A percentile compares a stretch with the other conserved stretches of the same genome.
These are phyloP conservation scores for Lepeophtheirus salmonis DNA, from an alignment of 1,140 invertebrate species.

Conservation along the genomic window DNA sequence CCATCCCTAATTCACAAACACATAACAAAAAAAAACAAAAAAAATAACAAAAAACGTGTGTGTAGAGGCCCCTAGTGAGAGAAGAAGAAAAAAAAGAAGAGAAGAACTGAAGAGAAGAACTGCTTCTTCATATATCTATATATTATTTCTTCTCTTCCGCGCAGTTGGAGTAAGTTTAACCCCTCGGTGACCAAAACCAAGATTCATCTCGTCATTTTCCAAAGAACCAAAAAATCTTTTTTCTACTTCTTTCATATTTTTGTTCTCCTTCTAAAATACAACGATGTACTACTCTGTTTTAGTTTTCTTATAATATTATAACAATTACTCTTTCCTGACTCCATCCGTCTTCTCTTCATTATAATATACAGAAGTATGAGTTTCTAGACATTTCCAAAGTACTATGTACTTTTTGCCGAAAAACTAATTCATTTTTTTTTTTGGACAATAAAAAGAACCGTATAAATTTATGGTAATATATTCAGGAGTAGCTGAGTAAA, in stretches of 20 bases:
- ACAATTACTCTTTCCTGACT: background rate
- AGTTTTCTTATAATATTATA: background rate
- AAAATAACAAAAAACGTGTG: background rate
- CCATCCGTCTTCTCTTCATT: background rate
- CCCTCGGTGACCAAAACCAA: background rate
- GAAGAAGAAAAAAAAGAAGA: background rate
- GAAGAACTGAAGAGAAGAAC: background rate
- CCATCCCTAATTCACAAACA: background rate
- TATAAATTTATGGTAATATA: background rate
- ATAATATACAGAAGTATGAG: too few species aligned
- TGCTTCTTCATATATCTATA: too few species aligned
- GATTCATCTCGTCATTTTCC: background rate
- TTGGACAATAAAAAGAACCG: background rate
- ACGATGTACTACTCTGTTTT: too few species aligned
- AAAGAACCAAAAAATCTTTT: background rate
- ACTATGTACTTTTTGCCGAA: background rate
- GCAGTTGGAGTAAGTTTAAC: background rate
- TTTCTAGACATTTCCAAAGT: too few species aligned
- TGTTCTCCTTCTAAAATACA: too few species aligned
- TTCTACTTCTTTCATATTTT: background rate
- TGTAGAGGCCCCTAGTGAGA: background rate
- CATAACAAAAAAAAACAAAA: background rate
- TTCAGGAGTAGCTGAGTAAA: background rate
- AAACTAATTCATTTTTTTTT: background rate
- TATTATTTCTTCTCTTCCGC: background rate